A percentile compares a stretch with the other conserved stretches of the same genome.
Evolutionary conservation across 2,888 invertebrate species (phyloP).

Genomic region (Calliopum simillimum): DNA sequence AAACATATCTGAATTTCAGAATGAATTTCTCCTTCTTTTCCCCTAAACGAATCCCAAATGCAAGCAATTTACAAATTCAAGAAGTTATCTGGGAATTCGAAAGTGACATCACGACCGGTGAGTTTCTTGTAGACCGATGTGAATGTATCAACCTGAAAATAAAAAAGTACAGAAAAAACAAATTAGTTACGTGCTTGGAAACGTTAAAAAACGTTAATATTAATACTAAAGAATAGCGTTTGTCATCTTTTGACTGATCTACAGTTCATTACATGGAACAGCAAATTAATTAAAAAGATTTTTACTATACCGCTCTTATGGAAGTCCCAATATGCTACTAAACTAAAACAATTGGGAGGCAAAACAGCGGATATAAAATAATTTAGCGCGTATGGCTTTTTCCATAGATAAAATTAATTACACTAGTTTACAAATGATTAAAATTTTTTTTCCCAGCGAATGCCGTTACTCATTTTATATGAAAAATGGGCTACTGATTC

Average conservation of each 20-base stretch:
- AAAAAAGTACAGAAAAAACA: conserved; percentile 48
- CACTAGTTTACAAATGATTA: too few relatives aligned
- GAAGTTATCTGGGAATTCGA: conserved; percentile 99
- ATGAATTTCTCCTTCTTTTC: conserved; percentile 46
- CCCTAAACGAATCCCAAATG: conserved; percentile 27
- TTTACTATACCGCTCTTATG: background rate
- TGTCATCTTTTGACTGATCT: background rate
- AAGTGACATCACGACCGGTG: conserved; percentile 98
- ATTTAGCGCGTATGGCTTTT: too few relatives aligned
- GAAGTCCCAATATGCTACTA: conserved; percentile 24
- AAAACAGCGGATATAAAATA: background rate
- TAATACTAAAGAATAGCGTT: background rate
- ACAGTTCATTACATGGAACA: too few relatives aligned
- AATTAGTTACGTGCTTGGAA: conserved; percentile 30
- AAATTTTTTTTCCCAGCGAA: too few relatives aligned
- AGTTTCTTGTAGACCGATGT: conserved; percentile 98
- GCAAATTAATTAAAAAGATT: too few relatives aligned
- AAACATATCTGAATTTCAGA: conserved; percentile 58
- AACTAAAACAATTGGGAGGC: conserved; percentile 19
- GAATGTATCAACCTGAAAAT: conserved; percentile 93
- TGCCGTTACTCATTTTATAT: too few relatives aligned
- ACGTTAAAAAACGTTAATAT: conserved; percentile 32
- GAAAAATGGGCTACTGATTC: too few relatives aligned
- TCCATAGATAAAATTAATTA: too few relatives aligned
- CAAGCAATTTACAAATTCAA: conserved; percentile 71